Percentiles rank a stretch among this genome's conserved stretches.
Conservation (phyloP, 2,888 invertebrate genomes). For the Mythimna albipuncta region DNA sequence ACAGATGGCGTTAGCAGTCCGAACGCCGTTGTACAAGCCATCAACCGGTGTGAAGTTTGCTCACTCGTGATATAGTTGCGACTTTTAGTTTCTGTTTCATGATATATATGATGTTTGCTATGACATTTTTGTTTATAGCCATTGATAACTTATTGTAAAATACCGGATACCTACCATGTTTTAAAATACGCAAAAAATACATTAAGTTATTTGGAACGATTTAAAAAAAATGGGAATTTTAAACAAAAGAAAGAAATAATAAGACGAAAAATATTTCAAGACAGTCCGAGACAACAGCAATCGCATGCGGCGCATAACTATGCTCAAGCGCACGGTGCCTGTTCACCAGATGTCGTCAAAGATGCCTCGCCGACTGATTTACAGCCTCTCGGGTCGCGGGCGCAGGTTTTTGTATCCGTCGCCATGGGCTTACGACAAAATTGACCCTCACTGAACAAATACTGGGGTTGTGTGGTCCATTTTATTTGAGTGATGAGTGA, state of each 20-base stretch:
- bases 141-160: not conserved
- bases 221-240: too few relatives aligned
- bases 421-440: constrained; percentile 69
- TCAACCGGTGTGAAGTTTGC: not conserved
- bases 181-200: too few relatives aligned
- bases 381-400: constrained; percentile 69
- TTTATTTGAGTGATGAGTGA: constrained; percentile 17
- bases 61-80: not conserved
- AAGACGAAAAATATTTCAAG: not conserved
- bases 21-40: not conserved
- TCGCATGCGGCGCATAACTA: constrained; percentile 40
- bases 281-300: constrained; percentile 29
- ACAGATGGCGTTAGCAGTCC: constrained; percentile 39
- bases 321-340: constrained; percentile 63
- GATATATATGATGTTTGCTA: not conserved
- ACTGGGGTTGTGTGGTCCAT: constrained; percentile 64
- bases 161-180: not conserved
- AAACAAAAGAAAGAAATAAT: too few relatives aligned
- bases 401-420: constrained; percentile 68
- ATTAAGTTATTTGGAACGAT: too few relatives aligned
- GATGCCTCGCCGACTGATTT: constrained; percentile 77
- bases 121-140: not conserved
- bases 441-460: constrained; percentile 68
- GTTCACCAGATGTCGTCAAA: constrained; percentile 80
- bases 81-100: not conserved